Conservation (phyloP, 2,797 vertebrate species). For the Hephaestus fuliginosus region DNA sequence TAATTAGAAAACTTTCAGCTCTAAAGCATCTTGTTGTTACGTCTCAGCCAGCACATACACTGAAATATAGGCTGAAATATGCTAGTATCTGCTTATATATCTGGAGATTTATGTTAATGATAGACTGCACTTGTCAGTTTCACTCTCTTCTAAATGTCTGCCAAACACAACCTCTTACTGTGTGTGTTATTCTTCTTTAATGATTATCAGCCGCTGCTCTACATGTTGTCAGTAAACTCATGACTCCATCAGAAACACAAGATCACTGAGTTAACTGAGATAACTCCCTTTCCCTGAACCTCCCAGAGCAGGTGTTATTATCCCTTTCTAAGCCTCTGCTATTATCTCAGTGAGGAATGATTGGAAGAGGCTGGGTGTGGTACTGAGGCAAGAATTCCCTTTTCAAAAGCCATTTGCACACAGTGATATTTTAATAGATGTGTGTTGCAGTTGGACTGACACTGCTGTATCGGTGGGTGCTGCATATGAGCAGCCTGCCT, state of each 20-base stretch:
- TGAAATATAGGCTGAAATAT: not conserved
- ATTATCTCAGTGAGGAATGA: constrained; percentile 36
- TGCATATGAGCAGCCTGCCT: constrained; percentile 53
- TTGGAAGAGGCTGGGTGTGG: constrained; percentile 17
- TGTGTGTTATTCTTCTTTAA: not conserved
- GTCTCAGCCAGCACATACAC: not conserved
- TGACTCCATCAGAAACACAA: constrained; percentile 35
- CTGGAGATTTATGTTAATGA: not conserved
- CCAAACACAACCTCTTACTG: not conserved
- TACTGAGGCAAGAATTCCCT: constrained; percentile 38
- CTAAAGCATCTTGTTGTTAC: not conserved
- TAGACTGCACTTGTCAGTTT: not conserved
- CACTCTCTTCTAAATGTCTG: not conserved
- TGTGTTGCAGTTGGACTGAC: constrained; percentile 46
- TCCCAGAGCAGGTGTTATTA: constrained; percentile 26
- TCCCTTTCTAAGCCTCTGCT: constrained; percentile 30
- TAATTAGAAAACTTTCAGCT: not conserved
- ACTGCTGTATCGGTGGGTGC: constrained; percentile 26
- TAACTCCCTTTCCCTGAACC: constrained; percentile 20
- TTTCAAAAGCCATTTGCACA: constrained; percentile 56
- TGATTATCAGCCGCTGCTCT: constrained; percentile 28
- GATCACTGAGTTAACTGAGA: constrained; percentile 20
- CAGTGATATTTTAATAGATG: constrained; percentile 57
- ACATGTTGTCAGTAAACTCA: constrained; percentile 41
- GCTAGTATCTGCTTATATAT: not conserved